phyloP scores from a whole-genome alignment of 2,888 invertebrate species.

The Terebella lapidaria region DNA sequence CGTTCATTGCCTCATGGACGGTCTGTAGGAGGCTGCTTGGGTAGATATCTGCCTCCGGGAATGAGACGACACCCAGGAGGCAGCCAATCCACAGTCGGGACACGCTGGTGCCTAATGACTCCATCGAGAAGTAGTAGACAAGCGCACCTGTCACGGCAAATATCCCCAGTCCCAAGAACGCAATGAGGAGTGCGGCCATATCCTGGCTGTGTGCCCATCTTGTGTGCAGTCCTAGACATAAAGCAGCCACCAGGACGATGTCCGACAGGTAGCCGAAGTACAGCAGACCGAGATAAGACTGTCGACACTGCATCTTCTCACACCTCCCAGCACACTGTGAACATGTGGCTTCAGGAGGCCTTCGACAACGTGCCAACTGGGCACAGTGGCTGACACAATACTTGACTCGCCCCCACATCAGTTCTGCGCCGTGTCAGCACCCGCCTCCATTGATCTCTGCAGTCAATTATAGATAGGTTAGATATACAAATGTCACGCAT shows the following conservation, averaged over 20 bases:
- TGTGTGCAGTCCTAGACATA: slow-evolving; percentile 44
- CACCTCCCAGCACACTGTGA: neutral
- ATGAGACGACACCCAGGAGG: slow-evolving; percentile 42
- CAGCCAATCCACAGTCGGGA: slow-evolving; percentile 46
- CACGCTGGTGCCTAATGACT: slow-evolving; percentile 34
- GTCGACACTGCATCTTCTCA: neutral
- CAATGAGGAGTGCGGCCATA: slow-evolving; percentile 34
- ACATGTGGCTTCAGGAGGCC: too few species aligned
- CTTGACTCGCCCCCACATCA: neutral
- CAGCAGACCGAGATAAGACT: neutral
- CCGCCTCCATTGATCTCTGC: too few species aligned
- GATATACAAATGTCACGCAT: too few species aligned
- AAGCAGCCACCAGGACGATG: slow-evolving; percentile 36
- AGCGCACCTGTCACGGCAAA: slow-evolving; percentile 40
- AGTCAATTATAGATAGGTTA: too few species aligned
- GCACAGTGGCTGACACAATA: neutral
- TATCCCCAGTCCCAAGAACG: slow-evolving; percentile 38
- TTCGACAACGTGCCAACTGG: too few species aligned
- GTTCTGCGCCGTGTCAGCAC: neutral
- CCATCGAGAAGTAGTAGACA: slow-evolving; percentile 41
- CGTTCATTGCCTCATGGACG: slow-evolving; percentile 40
- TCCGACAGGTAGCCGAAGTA: slow-evolving; percentile 36
- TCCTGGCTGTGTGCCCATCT: slow-evolving; percentile 39
- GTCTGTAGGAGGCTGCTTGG: slow-evolving; percentile 31
- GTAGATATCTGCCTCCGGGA: slow-evolving; percentile 31